phyloP scores from a whole-genome alignment of 2,113 vertebrate genomes.

The Lathamus discolor region DNA sequence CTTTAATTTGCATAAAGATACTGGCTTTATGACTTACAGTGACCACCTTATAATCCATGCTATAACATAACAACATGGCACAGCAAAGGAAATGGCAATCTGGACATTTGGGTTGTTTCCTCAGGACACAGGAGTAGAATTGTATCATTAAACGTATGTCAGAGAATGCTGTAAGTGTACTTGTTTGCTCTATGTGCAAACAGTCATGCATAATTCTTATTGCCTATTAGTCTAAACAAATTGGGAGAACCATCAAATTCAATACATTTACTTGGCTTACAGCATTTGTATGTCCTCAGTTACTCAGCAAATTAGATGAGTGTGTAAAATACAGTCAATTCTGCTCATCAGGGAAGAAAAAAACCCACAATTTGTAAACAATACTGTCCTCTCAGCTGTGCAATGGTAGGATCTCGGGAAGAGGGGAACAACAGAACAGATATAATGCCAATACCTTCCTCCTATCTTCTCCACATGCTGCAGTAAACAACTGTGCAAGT shows the following conservation, averaged over 20 bases:
- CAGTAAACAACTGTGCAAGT: slow-evolving; percentile 86
- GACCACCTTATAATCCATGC: not conserved
- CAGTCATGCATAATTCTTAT: fast-evolving
- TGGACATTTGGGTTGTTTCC: not conserved
- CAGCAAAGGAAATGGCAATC: not conserved
- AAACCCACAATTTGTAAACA: not conserved
- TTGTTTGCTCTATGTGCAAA: not conserved
- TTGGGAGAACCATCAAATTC: not conserved
- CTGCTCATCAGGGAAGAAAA: not conserved
- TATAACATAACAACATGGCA: not conserved
- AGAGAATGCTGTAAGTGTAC: not conserved
- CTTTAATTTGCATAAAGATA: not conserved
- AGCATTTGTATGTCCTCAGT: not conserved
- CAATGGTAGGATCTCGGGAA: not conserved
- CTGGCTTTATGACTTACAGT: not conserved
- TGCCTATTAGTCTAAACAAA: not conserved
- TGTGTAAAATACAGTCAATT: not conserved
- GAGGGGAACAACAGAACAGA: fast-evolving
- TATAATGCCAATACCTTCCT: slow-evolving; percentile 71
- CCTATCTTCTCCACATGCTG: slow-evolving; percentile 90
- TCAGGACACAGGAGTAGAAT: not conserved
- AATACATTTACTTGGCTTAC: not conserved
- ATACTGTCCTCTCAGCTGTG: not conserved
- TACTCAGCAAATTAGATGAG: not conserved
- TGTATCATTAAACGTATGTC: fast-evolving